Evolutionary conservation across 1,140 invertebrate species (phyloP), one percentile per base, ranked within the genome.

Genomic region (Calephelis nemesis): DNA sequence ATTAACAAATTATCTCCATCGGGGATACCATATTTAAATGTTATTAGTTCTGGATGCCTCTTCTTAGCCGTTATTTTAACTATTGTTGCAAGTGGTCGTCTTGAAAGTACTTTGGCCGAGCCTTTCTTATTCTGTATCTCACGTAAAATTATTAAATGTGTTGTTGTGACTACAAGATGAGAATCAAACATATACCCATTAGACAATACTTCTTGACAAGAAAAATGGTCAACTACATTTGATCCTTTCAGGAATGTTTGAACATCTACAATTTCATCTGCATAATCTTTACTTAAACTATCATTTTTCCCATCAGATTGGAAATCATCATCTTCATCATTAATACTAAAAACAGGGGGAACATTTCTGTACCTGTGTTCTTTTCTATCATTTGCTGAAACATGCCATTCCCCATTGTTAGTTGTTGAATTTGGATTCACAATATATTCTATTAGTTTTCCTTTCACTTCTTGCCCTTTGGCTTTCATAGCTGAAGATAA

Each of bases 1-100:
- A 97, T 96, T 42, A 94, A 91, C 63, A 96, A 88, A 30, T 94
- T 94, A 69, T 96, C 96, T 42, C 95, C 96, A 79, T 95, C 94
- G 62, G 95, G 94, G 42, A 95, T 94, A 12, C 97, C 97, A 83
- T 98, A 98, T 87, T 98, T 98, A 85, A 99, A 98, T 5, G 98
- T 99, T 70, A 99, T 99, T 69, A 99, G 91, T 87, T 99, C 97
- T 0, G 98, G 97, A 88, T 97, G 95, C 67, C 95, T 95, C 85
- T 98, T 98, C 85, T 98, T 98, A 9, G 97, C 98, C 1, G 98
- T 99, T 69, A 99, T 99, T 93, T 98, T 98, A 11, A 99, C 96
- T 76, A 99, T 97, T 49, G 96, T 96, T 11, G 96, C 96, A 62
- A 99, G 92, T 1, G 96, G 96, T 47, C 97, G 94, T 72, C 96